Conservation (phyloP, 1,140 invertebrate genomes). For the Cydia splendana region DNA sequence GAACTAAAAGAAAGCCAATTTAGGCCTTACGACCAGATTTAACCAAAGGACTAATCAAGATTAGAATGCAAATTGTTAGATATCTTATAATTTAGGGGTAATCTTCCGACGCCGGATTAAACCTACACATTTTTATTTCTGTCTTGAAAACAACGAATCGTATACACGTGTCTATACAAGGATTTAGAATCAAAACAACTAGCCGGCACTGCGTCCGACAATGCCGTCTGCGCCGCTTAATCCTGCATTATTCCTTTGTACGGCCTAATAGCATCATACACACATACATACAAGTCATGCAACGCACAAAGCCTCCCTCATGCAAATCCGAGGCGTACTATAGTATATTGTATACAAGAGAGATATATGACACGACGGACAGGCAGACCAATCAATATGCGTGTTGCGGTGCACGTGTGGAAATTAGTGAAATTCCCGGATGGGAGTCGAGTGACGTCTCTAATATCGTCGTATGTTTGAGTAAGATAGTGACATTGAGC, state of each 20-base stretch:
- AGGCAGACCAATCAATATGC: slow-evolving; percentile 26
- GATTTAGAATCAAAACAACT: neutral
- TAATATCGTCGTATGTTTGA: neutral
- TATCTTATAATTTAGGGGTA: too few species aligned
- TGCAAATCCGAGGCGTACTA: slow-evolving; percentile 23
- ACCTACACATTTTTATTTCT: too few species aligned
- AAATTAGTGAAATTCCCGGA: neutral
- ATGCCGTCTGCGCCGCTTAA: slow-evolving; percentile 7
- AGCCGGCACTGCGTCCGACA: neutral
- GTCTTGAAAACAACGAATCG: neutral
- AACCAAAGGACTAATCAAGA: too few species aligned
- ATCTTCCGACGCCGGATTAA: too few species aligned
- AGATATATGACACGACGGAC: slow-evolving; percentile 19
- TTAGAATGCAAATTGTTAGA: too few species aligned
- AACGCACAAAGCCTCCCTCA: neutral
- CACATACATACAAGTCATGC: neutral
- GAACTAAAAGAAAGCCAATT: too few species aligned
- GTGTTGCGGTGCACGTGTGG: neutral
- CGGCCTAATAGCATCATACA: slow-evolving; percentile 26
- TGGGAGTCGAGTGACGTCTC: neutral
- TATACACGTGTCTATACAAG: neutral
- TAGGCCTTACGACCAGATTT: too few species aligned
- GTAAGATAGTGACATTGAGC: neutral
- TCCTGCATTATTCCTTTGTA: slow-evolving; percentile 31
- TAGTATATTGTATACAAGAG: neutral